Evolutionary conservation across 2,888 invertebrate genomes (phyloP), one percentile per base, ranked within the genome.

Genomic region (Chrysopilus asiliformis): DNA sequence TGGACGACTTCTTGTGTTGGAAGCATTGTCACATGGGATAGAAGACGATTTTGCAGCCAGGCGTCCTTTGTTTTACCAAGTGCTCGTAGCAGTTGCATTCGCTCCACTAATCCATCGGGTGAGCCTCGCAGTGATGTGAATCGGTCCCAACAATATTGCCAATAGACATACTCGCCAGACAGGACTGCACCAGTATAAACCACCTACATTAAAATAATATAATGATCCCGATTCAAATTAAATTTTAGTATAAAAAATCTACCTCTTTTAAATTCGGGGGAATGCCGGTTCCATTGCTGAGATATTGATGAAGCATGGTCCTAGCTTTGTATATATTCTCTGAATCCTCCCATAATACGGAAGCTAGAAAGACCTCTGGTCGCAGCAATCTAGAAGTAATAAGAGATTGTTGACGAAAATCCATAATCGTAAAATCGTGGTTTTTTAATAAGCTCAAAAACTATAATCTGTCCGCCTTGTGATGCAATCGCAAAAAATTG

Each of bases 81-180:
- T 0, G 64, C 63, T 16, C 64, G 51, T 29, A 64, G 33, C 35
- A 64, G 34, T 43, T 64, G 64, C 58, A 63, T 60, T 3, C 64
- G 56, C 41, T 64, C 64, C 19, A 60, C 57, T 34, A 56, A 53
- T 4, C 57, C 60, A 39, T 60, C 62, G 13, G 61, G 55, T 28
- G 54, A 53, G 22, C 59, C 53, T 38, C 58, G 57, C 15, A 64
- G 47, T 13, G 51, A 50, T 1, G 56, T 50, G 35, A 64, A 64
- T 19, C 58, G 55, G 36, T 63, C 59, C 62, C 64, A 64, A 37
- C 64, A 64, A 32, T 60, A 60, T 43, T 64, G 62, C 64, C 64
- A 64, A 36, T 56, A 64, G 26, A 56, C 53, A 41, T 60, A 62
- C 45, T 64, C 64, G 2, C 64, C 64, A 3, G 64, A 63, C 3